These are phyloP conservation scores for Caerostris extrusa DNA, from an alignment of 1,140 invertebrate genomes.

Conservation along the genomic window DNA sequence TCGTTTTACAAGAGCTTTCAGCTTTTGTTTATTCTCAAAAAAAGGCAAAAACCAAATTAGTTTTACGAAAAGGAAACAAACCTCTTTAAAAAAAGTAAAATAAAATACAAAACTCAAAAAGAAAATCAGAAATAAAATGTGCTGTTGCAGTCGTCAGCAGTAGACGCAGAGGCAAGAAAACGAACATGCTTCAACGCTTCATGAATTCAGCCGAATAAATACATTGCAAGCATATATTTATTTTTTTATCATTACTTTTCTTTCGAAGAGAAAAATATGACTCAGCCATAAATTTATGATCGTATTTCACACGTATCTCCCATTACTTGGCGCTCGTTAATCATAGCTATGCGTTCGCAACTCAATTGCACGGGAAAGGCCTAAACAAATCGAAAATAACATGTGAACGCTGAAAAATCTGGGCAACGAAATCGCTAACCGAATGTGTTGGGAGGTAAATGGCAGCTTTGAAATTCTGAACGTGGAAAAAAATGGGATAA, in stretches of 20 bases:
- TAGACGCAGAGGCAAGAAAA: neutral
- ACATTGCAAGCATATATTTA: slow-evolving; percentile 2
- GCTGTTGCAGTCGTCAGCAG: neutral
- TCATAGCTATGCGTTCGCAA: slow-evolving; percentile 48
- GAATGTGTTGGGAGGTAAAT: slow-evolving; percentile 15
- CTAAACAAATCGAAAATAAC: slow-evolving; percentile 50
- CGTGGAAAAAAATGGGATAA: neutral
- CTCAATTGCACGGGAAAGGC: slow-evolving; percentile 27
- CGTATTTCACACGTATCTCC: slow-evolving; percentile 63
- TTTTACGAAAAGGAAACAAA: neutral
- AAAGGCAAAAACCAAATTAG: neutral
- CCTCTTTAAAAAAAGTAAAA: neutral
- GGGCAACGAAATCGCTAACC: slow-evolving; percentile 21
- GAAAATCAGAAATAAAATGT: neutral
- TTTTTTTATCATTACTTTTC: slow-evolving; percentile 19
- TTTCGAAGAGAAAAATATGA: slow-evolving; percentile 47
- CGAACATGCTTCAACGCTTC: neutral
- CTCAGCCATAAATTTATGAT: slow-evolving; percentile 64
- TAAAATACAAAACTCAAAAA: neutral
- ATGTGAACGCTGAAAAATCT: slow-evolving; percentile 28
- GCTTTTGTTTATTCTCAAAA: neutral
- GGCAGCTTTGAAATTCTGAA: neutral
- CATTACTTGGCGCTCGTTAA: slow-evolving; percentile 53
- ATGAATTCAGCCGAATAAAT: slow-evolving; percentile 34
- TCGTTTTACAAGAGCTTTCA: neutral